Evolutionary conservation across 2,797 vertebrate species (phyloP).

Genomic region (Chloroceryle inda): DNA sequence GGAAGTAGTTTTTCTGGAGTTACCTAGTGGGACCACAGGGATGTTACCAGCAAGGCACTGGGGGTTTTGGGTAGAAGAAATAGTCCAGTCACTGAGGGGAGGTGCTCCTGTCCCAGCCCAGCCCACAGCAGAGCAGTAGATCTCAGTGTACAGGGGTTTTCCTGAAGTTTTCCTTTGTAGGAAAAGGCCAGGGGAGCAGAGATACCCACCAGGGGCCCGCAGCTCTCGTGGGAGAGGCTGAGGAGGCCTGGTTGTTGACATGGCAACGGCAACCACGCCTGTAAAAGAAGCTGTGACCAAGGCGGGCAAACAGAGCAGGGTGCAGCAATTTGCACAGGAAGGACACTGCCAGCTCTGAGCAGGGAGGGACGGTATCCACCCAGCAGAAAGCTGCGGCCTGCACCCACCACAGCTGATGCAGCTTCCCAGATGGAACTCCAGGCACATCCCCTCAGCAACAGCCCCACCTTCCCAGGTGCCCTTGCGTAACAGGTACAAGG

Average conservation of each 20-base stretch:
- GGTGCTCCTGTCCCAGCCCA: neutral
- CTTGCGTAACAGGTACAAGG: too few species aligned
- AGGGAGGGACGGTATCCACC: neutral
- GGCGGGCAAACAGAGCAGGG: neutral
- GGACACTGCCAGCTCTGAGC: neutral
- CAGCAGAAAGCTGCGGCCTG: neutral
- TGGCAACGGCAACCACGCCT: neutral
- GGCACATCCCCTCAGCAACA: too few species aligned
- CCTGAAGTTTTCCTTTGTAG: neutral
- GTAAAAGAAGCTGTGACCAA: neutral
- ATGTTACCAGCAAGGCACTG: neutral
- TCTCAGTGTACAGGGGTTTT: neutral
- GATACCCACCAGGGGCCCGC: neutral
- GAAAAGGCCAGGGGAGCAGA: neutral
- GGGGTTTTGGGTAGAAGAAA: neutral
- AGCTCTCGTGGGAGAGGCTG: neutral
- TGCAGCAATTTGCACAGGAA: neutral
- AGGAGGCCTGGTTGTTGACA: neutral
- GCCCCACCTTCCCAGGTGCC: too few species aligned
- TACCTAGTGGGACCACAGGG: neutral
- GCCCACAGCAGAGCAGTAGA: neutral
- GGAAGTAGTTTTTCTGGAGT: neutral
- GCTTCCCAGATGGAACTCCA: neutral
- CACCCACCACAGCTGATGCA: neutral
- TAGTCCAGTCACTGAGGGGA: neutral